Base-by-base conservation (phyloP, 2,888 invertebrate species). In the Poecilus cupreus region DNA sequence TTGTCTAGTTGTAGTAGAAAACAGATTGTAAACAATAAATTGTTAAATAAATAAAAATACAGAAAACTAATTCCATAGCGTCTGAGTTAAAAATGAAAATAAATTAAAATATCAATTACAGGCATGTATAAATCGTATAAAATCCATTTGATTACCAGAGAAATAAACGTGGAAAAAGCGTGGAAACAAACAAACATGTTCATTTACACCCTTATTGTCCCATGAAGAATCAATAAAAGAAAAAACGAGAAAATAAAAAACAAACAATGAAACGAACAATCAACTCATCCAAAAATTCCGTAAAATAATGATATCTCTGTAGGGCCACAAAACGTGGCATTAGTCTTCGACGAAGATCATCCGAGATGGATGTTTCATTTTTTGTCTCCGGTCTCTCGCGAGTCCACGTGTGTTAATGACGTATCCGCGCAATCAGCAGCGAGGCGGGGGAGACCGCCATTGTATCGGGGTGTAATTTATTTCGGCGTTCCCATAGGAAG, bases 401-500 rank as follows among this genome's bases (percentile, higher is more conserved):
- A 72, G 72, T 72, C 46, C 22, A 46, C 46, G 46, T 72, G 72
- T 46, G 46, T 46, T 72, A 72, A 72, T 72, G 72, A 72, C 24
- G 72, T 39, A 46, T 22, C 72, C n/a, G n/a, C 24, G 72, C 24
- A 72, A 72, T 43, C 46, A 72, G 43, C 72, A n/a, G 13, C 22
- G 18, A 5, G 24, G 22, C 8, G 64, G 16, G 3, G 3, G 70
- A 18, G 20, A 37, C 24, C 10, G 72, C 46, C 57, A 76, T 76
- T 76, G 76, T 76, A 76, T 54, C 57, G 57, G 76, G 76, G 76
- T 77, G 64, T 77, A 77, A 77, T 77, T 77, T 77, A 77, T 77
- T 77, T 77, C 77, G 64, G 77, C 77, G 43, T 75, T 77, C 77
- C 77, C 77, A 77, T 77, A 77, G 77, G 77, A 77, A 77, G 77